phyloP scores from a whole-genome alignment of 2,113 vertebrate species.

The Pelecanoides urinatrix region DNA sequence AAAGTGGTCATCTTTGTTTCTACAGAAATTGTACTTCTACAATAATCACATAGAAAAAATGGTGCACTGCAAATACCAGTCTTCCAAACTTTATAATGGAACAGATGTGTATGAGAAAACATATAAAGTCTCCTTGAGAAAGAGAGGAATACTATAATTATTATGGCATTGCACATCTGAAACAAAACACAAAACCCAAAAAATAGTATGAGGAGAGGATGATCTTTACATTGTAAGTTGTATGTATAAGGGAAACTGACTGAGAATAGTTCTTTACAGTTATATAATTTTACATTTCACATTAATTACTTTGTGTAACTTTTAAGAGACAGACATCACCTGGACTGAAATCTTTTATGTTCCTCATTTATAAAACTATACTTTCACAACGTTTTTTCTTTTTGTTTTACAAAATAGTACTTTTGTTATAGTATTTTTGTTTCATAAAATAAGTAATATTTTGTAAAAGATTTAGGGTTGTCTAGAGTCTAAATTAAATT shows the following conservation, averaged over 20 bases:
- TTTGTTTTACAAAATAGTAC: neutral
- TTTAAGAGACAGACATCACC: neutral
- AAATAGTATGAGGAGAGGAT: neutral
- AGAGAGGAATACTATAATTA: neutral
- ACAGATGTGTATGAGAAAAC: neutral
- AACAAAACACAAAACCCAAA: neutral
- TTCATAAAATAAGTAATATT: neutral
- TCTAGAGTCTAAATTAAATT: neutral
- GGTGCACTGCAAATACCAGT: neutral
- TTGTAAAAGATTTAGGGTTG: neutral
- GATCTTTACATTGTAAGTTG: neutral
- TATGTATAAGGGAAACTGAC: neutral
- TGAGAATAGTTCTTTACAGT: neutral
- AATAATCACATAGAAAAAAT: neutral
- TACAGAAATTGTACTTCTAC: neutral
- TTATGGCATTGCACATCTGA: neutral
- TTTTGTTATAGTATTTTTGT: neutral
- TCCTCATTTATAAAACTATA: neutral
- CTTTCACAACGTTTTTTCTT: neutral
- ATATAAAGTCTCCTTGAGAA: neutral
- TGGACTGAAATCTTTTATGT: neutral
- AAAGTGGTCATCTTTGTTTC: neutral
- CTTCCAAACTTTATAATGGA: neutral
- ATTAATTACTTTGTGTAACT: neutral
- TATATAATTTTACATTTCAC: neutral